Evolutionary conservation across 1,140 invertebrate genomes (phyloP).

Genomic region (Trachelipus rathkii): DNA sequence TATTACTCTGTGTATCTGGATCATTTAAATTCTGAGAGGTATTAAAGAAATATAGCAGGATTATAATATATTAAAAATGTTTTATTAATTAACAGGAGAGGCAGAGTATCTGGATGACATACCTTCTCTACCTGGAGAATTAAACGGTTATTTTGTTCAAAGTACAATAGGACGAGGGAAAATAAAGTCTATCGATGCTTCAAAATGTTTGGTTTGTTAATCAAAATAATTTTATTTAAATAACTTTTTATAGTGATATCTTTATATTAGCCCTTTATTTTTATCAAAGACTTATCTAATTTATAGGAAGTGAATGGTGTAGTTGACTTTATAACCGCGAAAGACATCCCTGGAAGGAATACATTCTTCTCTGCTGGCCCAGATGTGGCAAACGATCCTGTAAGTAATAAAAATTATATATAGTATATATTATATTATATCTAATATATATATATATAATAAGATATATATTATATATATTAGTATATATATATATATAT

Average conservation of each 20-base stretch:
- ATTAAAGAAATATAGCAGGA: too few relatives aligned
- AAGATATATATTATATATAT: too few relatives aligned
- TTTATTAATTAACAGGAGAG: background rate
- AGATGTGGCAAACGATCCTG: too few relatives aligned
- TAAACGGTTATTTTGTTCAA: background rate
- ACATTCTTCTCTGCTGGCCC: slow-evolving; percentile 30
- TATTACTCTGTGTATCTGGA: background rate
- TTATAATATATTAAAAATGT: too few relatives aligned
- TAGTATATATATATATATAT: too few relatives aligned
- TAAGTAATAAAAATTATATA: too few relatives aligned
- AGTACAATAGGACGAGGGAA: background rate
- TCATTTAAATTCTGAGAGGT: background rate
- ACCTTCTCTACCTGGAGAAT: background rate
- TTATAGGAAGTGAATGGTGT: slow-evolving; percentile 49
- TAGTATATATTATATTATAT: too few relatives aligned
- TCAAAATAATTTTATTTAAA: too few relatives aligned
- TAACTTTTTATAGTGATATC: too few relatives aligned
- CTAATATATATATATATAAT: too few relatives aligned
- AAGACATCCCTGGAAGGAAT: slow-evolving; percentile 51
- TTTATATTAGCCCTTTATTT: too few relatives aligned
- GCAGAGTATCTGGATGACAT: slow-evolving; percentile 2
- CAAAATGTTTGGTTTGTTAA: background rate
- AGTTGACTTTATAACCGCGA: slow-evolving; percentile 50
- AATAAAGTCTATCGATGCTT: background rate
- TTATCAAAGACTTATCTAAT: background rate